These are phyloP conservation scores for Mythimna loreyi DNA, from an alignment of 2,888 invertebrate species.

Conservation along the genomic window DNA sequence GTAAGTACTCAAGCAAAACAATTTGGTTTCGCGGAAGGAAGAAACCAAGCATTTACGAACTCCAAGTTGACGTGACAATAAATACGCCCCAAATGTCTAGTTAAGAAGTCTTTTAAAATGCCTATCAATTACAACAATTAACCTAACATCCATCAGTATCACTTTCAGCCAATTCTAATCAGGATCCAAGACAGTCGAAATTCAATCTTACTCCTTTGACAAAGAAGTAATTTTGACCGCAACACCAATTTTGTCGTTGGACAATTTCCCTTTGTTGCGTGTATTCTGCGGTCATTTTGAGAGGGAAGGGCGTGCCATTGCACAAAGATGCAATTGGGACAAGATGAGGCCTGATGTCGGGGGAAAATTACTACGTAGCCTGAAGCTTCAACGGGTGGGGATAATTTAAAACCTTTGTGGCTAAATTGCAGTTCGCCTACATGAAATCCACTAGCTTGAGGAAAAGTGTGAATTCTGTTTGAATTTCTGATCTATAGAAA, in stretches of 20 bases:
- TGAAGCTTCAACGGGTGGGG: not conserved
- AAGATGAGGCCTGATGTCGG: slow-evolving; percentile 67
- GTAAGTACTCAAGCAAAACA: slow-evolving; percentile 18
- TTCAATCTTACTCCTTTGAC: slow-evolving; percentile 48
- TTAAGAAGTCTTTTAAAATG: slow-evolving; percentile 54
- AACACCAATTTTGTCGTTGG: slow-evolving; percentile 43
- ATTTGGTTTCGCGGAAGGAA: not conserved
- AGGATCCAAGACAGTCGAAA: slow-evolving; percentile 27
- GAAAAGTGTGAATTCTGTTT: slow-evolving; percentile 11
- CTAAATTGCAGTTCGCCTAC: slow-evolving; percentile 30
- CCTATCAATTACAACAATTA: slow-evolving; percentile 59
- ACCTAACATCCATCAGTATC: slow-evolving; percentile 58
- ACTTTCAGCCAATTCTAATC: slow-evolving; percentile 30
- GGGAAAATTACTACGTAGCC: slow-evolving; percentile 71
- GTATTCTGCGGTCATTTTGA: slow-evolving; percentile 52
- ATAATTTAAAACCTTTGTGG: slow-evolving; percentile 38
- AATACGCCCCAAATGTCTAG: slow-evolving; percentile 47
- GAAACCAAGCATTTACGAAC: slow-evolving; percentile 15
- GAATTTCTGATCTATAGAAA: not conserved
- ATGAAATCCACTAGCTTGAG: not conserved
- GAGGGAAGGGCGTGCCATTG: slow-evolving; percentile 50
- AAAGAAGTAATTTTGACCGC: slow-evolving; percentile 33
- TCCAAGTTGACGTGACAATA: slow-evolving; percentile 32
- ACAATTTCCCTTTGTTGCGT: slow-evolving; percentile 53
- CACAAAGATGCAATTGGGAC: slow-evolving; percentile 58